Base-by-base conservation (phyloP, 2,797 vertebrate species). In the Allobates femoralis region DNA sequence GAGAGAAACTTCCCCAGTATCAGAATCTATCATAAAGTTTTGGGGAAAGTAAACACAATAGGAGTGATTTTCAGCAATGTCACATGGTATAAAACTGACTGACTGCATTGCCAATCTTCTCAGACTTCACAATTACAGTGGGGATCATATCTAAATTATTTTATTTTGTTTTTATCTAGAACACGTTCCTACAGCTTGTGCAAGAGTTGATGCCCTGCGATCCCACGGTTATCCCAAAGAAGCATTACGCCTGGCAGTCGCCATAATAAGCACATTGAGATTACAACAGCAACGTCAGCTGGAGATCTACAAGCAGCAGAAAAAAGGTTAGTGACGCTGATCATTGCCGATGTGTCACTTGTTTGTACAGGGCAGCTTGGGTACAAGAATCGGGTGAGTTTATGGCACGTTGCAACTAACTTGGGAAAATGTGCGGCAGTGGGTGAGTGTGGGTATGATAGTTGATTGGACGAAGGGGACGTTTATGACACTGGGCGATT, bases 221-320 rank as follows among this genome's bases (percentile, higher is more conserved):
- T 99, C 98, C 88, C 98, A 99, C 0, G 98, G 98, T 88, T 99
- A 99, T 90, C 98, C 98, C 86, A 96, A 98, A 90, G 98, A 99
- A 92, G 98, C 98, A 56, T 95, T 99, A 89, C 95, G 98, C 34
- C 91, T 99, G 85, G 97, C 97, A 0, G 98, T 99, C 21, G 97
- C 98, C 90, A 99, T 99, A 90, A 99, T 99, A 93, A 99, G 97
- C 93, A 99, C 98, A 0, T 93, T 99, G 85, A 94, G 98, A 69
- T 94, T 99, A 82, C 98, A 99, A 88, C 98, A 99, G 91, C 98
- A 99, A 88, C 95, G 97, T 46, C 98, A 99, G 89, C 95, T 98
- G 94, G 98, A 99, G 91, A 98, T 99, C 90, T 99, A 98, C 93
- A 99, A 98, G 90, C 98, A 99, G 93, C 98, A 99, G 92, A 99